These are phyloP conservation scores for Pinctada fucata DNA, from an alignment of 2,888 invertebrate genomes.

Conservation along the genomic window DNA sequence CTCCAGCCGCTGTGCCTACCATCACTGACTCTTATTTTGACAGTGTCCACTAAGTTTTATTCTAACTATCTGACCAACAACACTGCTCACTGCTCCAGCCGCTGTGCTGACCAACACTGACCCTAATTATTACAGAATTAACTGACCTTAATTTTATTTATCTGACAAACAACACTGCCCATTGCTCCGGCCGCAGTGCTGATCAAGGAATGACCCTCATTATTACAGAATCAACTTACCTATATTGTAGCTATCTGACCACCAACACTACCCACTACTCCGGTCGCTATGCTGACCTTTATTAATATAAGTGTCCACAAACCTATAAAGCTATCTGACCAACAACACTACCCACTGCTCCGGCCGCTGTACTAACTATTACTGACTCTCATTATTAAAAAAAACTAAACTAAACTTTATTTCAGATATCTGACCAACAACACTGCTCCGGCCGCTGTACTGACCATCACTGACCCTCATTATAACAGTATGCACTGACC, in stretches of 20 bases:
- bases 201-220: slow-evolving; percentile 86
- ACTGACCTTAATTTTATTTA: slow-evolving; percentile 86
- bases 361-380: slow-evolving; percentile 86
- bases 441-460: slow-evolving; percentile 86
- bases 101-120: slow-evolving; percentile 86
- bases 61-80: slow-evolving; percentile 89
- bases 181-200: slow-evolving; percentile 88
- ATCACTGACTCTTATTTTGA: no score
- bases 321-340: slow-evolving; percentile 88
- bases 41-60: no score
- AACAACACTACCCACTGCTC: slow-evolving; percentile 87
- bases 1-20: no score
- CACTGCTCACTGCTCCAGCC: slow-evolving; percentile 87
- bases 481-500: no score
- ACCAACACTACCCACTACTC: slow-evolving; percentile 85
- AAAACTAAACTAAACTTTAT: no score
- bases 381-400: slow-evolving; percentile 87
- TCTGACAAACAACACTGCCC: slow-evolving; percentile 87
- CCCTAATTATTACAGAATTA: no score
- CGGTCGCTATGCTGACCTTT: slow-evolving; percentile 86
- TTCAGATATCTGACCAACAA: slow-evolving; percentile 89
- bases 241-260: slow-evolving; percentile 88
- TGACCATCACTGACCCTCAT: slow-evolving; percentile 86
- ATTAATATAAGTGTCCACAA: no score
- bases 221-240: no score